Percentiles rank a stretch among this genome's conserved stretches.
Conservation (phyloP, 1,140 invertebrate species). For the Tetragnatha versicolor region DNA sequence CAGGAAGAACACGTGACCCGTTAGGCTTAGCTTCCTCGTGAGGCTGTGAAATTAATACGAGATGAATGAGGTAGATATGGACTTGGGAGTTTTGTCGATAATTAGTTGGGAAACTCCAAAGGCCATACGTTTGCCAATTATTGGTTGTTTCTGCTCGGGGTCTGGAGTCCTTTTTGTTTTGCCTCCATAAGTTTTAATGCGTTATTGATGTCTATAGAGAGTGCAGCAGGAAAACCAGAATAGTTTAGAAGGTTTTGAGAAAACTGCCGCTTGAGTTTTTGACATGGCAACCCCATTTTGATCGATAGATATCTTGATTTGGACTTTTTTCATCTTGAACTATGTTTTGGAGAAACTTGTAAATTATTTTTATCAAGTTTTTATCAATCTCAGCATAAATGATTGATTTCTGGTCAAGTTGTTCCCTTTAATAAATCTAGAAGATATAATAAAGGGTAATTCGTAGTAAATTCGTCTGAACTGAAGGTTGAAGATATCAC, state of each 20-base stretch:
- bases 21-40: not conserved
- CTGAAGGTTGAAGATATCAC: too few relatives aligned
- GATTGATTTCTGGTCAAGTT: too few relatives aligned
- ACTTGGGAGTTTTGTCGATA: conserved; percentile 38
- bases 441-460: too few relatives aligned
- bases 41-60: conserved; percentile 37
- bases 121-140: conserved; percentile 39
- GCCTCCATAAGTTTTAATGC: conserved; percentile 32
- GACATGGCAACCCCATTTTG: too few relatives aligned
- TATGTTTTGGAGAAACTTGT: too few relatives aligned
- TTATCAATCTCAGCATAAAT: too few relatives aligned
- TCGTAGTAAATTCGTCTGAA: too few relatives aligned
- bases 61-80: conserved; percentile 18
- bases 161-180: conserved; percentile 2
- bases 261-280: not conserved
- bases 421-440: too few relatives aligned
- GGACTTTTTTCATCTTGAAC: too few relatives aligned
- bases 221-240: not conserved
- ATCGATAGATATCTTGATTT: too few relatives aligned
- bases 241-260: not conserved
- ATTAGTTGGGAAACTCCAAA: conserved; percentile 31
- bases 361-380: too few relatives aligned
- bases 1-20: conserved; percentile 12
- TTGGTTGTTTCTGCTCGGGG: conserved; percentile 14
- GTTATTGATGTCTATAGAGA: conserved; percentile 27